Percentiles rank a stretch among this genome's conserved stretches.
phyloP scores from a whole-genome alignment of 2,797 vertebrate genomes.

The Sebastes hubbsi region DNA sequence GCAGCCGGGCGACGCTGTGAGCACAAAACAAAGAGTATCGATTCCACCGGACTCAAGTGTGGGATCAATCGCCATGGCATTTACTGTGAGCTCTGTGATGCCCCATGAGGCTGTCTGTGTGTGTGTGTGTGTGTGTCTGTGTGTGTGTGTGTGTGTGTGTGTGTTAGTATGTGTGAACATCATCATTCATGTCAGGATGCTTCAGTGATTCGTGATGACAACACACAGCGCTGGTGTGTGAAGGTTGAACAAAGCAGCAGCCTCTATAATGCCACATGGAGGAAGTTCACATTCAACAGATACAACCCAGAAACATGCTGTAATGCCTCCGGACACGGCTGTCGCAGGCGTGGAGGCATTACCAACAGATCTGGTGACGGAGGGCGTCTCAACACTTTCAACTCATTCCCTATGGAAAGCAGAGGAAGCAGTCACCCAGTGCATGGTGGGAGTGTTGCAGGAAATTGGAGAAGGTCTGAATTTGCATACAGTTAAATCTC shows the following conservation, averaged over 20 bases:
- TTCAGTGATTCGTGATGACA: background rate
- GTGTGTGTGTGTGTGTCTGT: background rate
- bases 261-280: background rate
- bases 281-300: background rate
- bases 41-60: constrained; percentile 44
- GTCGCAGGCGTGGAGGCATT: too few relatives aligned
- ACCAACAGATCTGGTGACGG: too few relatives aligned
- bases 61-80: constrained; percentile 55
- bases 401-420: too few relatives aligned
- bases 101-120: background rate
- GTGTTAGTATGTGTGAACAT: background rate
- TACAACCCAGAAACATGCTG: background rate
- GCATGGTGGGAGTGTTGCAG: too few relatives aligned
- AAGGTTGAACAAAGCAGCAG: background rate
- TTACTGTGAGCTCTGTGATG: constrained; percentile 52
- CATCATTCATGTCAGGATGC: constrained; percentile 5
- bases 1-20: constrained; percentile 16
- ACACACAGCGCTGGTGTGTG: background rate
- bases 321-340: too few relatives aligned
- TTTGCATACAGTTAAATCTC: too few relatives aligned
- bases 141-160: background rate
- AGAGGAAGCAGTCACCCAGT: too few relatives aligned
- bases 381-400: too few relatives aligned
- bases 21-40: constrained; percentile 61
- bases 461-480: too few relatives aligned